Evolutionary conservation across 2,888 invertebrate genomes (phyloP).

Genomic region (Dilophus febrilis): DNA sequence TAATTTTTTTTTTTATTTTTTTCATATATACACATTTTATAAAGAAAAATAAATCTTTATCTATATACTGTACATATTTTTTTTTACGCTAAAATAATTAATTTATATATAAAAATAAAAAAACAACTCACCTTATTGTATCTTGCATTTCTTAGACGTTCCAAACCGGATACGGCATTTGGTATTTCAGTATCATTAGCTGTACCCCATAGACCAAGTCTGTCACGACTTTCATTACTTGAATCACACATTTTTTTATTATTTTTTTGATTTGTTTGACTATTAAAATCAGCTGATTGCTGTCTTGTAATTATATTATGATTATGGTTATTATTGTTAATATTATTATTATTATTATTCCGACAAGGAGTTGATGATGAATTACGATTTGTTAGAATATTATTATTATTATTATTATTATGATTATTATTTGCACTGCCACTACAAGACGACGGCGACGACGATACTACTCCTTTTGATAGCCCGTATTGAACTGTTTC

Average conservation of each 20-base stretch:
- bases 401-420: neutral
- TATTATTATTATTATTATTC: no score
- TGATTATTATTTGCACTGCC: no score
- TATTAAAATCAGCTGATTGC: conserved; percentile 4
- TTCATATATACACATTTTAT: no score
- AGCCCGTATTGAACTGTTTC: conserved; percentile 26
- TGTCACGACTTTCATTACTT: conserved; percentile 15
- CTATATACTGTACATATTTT: no score
- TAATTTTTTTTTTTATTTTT: no score
- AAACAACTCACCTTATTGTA: conserved; percentile 24
- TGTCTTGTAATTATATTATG: neutral
- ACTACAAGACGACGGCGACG: no score
- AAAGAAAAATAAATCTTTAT: no score
- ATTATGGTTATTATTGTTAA: neutral
- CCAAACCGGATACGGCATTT: conserved; percentile 22
- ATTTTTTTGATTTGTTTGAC: neutral
- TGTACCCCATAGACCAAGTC: conserved; percentile 22
- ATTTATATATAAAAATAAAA: conserved; percentile 7
- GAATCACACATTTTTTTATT: conserved; percentile 8
- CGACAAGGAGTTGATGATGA: no score
- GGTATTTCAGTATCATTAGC: conserved; percentile 22
- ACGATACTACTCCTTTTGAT: conserved; percentile 19
- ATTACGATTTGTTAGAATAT: no score
- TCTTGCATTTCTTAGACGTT: conserved; percentile 21
- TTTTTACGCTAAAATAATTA: no score